Conservation (phyloP, 2,888 invertebrate genomes). For the Hydroisotoma schaefferi region DNA sequence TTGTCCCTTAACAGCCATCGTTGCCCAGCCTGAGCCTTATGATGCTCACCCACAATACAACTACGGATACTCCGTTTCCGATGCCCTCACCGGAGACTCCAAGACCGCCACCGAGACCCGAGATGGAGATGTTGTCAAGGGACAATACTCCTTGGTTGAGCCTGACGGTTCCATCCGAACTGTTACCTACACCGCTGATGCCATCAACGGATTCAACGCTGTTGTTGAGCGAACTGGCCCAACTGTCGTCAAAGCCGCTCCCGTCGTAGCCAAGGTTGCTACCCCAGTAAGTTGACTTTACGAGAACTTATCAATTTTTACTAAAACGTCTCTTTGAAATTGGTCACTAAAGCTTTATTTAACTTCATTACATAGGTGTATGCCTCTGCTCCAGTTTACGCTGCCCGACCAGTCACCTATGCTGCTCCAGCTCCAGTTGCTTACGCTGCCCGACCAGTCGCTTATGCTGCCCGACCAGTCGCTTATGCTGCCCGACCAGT, state of each 20-base stretch:
- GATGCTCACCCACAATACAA: slow-evolving; percentile 31
- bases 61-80: slow-evolving; percentile 32
- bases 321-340: not conserved
- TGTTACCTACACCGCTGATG: slow-evolving; percentile 24
- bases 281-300: slow-evolving; percentile 10
- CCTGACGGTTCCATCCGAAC: slow-evolving; percentile 23
- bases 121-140: slow-evolving; percentile 15
- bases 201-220: slow-evolving; percentile 23
- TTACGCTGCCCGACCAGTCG: slow-evolving; percentile 6
- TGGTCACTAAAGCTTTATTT: no score
- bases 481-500: slow-evolving; percentile 7
- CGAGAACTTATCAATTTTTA: not conserved
- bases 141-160: slow-evolving; percentile 21
- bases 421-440: slow-evolving; percentile 3
- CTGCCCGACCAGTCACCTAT: slow-evolving; percentile 3
- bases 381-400: slow-evolving; percentile 18
- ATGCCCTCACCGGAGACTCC: slow-evolving; percentile 31
- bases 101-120: slow-evolving; percentile 26
- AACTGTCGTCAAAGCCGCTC: slow-evolving; percentile 7
- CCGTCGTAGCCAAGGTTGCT: slow-evolving; percentile 5
- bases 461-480: slow-evolving; percentile 3
- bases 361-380: no score
- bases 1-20: slow-evolving; percentile 10
- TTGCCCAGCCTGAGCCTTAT: slow-evolving; percentile 27
- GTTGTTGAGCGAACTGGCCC: slow-evolving; percentile 19